These are phyloP conservation scores for Ormyrus rosae DNA, from an alignment of 2,888 invertebrate species.

Conservation along the genomic window DNA sequence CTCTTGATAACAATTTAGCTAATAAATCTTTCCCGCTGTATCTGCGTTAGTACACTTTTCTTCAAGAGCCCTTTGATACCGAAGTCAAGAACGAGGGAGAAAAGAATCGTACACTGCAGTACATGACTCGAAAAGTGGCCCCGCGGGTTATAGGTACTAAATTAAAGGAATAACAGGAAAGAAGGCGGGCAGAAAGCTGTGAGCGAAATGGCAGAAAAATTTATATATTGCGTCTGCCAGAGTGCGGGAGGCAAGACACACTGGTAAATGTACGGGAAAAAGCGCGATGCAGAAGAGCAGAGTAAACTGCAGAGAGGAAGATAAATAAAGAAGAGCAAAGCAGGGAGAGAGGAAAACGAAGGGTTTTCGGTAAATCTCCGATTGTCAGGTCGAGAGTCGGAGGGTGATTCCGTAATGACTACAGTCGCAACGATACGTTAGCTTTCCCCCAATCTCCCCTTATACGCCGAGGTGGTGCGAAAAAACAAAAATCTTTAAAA, in stretches of 20 bases:
- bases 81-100: neutral
- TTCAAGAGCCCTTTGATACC: conserved; percentile 3
- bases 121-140: conserved; percentile 11
- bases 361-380: conserved; percentile 66
- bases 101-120: neutral
- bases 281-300: neutral
- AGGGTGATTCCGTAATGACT: conserved; percentile 60
- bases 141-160: conserved; percentile 23
- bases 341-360: conserved; percentile 36
- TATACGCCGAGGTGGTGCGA: neutral
- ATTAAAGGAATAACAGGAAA: conserved; percentile 42
- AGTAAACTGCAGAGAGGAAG: conserved; percentile 1
- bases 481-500: too few species aligned
- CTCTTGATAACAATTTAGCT: neutral
- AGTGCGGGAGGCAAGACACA: neutral
- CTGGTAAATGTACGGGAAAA: conserved; percentile 38
- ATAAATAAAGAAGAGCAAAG: conserved; percentile 42
- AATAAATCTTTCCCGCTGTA: conserved; percentile 33
- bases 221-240: neutral
- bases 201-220: neutral
- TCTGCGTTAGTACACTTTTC: neutral
- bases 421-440: conserved; percentile 7
- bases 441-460: too few species aligned
- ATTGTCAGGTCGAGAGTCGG: conserved; percentile 53
- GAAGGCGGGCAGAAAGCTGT: neutral